Base-by-base conservation (phyloP, 2,888 invertebrate genomes). In the Andrena trimmerana region DNA sequence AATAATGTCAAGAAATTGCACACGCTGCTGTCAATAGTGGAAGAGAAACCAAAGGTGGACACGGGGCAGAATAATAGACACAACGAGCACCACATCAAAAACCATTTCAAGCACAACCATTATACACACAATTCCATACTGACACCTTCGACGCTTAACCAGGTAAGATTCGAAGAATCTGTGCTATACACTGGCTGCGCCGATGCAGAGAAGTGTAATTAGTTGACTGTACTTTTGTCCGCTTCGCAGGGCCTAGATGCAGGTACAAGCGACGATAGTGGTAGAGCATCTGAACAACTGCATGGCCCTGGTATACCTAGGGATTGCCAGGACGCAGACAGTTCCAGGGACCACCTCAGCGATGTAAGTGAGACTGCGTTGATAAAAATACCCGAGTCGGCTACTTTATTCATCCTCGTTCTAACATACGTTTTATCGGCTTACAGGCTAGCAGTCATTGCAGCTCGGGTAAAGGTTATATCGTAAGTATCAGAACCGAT, bases 401-500 rank as follows among this genome's bases (percentile, higher is more conserved):
- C 7, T 10, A 10, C 7, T 24, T 0, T 33, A 8, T 7, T 13
- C 0, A 24, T 63, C 27, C 36, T 69, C 42, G 70, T 20, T 2
- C n/a, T 48, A 60, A 42, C 7, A 27, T 2, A 16, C 60, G n/a
- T 62, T 3, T n/a, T 6, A 57, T 62, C 36, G 2, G 27, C 94
- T 96, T 95, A 94, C 96, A 97, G 97, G 97, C 97, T 95, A 97
- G 97, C 96, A 97, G 97, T 96, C 97, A 97, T 95, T 97, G 97
- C 96, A 97, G 97, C 96, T 97, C 97, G 96, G 97, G 97, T 96
- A 97, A 97, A 96, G 97, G 97, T 96, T 97, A 97, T 97, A 97
- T 97, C 97, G 98, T 98, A 96, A 97, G 98, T 97, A 96, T 95
- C 79, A 94, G 91, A 52, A 65, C n/a, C 4, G 7, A 13, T 24